Evolutionary conservation across 37 sponge, comb jelly and placozoan species (phyloP).

Genomic region (Lycopodina hypogea): DNA sequence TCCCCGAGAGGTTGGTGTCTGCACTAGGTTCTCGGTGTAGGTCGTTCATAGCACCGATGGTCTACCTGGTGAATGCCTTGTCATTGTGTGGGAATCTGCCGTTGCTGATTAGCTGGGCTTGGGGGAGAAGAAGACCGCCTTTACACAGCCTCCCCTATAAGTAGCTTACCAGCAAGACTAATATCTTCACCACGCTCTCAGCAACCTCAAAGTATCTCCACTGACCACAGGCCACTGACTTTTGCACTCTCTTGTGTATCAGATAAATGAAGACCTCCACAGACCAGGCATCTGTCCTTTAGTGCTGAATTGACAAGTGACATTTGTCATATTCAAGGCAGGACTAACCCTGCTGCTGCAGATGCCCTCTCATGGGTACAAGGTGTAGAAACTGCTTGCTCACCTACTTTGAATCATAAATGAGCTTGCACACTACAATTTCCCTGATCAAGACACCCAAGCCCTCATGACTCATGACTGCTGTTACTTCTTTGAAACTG

Average conservation of each 20-base stretch:
- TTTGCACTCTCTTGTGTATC: neutral
- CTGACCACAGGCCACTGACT: no score
- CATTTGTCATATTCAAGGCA: slow-evolving; percentile 31
- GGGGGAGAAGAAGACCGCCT: no score
- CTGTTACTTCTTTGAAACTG: slow-evolving; percentile 2
- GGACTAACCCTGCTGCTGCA: slow-evolving; percentile 7
- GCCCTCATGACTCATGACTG: slow-evolving; percentile 1
- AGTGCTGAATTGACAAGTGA: slow-evolving; percentile 18
- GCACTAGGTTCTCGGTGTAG: no score
- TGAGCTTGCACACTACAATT: slow-evolving; percentile 22
- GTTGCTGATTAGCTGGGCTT: no score
- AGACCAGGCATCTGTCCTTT: slow-evolving; percentile 28
- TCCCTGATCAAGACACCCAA: slow-evolving; percentile 15
- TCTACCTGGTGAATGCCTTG: no score
- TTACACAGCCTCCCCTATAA: no score
- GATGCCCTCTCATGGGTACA: slow-evolving; percentile 5
- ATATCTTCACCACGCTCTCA: no score
- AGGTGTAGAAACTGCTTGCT: neutral
- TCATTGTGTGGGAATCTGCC: no score
- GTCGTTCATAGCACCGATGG: no score
- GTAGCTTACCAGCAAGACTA: no score
- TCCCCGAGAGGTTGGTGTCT: no score
- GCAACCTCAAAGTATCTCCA: no score
- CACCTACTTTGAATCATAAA: neutral
- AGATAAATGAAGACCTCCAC: neutral